Base-by-base conservation (phyloP, 2,113 vertebrate genomes). In the Eulemur macaco region DNA sequence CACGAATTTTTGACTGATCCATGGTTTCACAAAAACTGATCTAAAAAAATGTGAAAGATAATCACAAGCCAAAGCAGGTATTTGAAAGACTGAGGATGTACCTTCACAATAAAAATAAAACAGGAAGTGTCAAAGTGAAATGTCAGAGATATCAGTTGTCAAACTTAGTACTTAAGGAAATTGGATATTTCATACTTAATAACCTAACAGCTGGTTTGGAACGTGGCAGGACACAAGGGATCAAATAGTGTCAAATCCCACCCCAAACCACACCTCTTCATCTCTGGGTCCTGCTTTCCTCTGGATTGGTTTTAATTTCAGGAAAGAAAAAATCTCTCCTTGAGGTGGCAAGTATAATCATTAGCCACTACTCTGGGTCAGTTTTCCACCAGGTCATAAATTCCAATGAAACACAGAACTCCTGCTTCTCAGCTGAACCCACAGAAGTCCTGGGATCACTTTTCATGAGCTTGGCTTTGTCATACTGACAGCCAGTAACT, bases 191-290 rank as follows among this genome's bases (percentile, higher is more conserved):
- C 52, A 18, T 17, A 18, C 17, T 54, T 54, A 54, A 54, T 18
- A 54, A 54, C 52, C 52, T 54, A 5, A 54, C 17, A 45, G 71
- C 54, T 47, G 15, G 1, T 25, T 86, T 82, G 31, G 68, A 8
- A 60, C 3, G 29, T 34, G 25, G 56, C 86, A 39, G 20, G 15
- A 42, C 52, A 12, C 0, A 12, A 58, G 1, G 27, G 14, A 4
- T 47, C 6, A 42, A 20, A 21, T 34, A 29, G 7, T 34, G 5
- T 54, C n/a, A 4, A 37, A 5, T 20, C 2, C 4, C 13, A 23
- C 11, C 29, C 2, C 3, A 10, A 0, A 0, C 0, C 6, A 1
- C 21, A 0, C 1, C 68, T 3, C 1, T 31, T 31, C 7, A 13
- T 80, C 34, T 80, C 37, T 84, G 47, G 12, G 7, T 37, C 31